Base-by-base conservation (phyloP, 2,888 invertebrate species). In the Didymodactylos carnosus region DNA sequence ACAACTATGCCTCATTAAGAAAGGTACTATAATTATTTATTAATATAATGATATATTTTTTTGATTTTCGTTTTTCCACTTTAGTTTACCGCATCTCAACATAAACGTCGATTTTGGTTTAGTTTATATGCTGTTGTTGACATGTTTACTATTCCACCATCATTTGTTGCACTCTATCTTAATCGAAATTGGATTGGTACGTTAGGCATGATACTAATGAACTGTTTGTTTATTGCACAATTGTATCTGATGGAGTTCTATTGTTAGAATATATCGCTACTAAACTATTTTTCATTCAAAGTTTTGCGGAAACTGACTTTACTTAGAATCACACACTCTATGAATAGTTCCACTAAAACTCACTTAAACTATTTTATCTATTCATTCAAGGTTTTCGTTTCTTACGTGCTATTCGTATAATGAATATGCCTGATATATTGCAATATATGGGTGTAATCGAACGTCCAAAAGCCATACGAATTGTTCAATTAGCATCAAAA, bases 31-130 rank as follows among this genome's bases (percentile, higher is more conserved):
- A n/a, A n/a, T n/a, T n/a, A n/a, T n/a, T n/a, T n/a, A n/a, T n/a
- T n/a, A n/a, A n/a, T n/a, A n/a, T n/a, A n/a, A n/a, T n/a, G n/a
- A n/a, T n/a, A n/a, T n/a, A n/a, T n/a, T n/a, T n/a, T 3, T 27
- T 19, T 76, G 78, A 69, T 19, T 73, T 53, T 74, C n/a, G n/a
- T n/a, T n/a, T n/a, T n/a, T 5, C 0, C 51, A 71, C 79, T 79
- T 70, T 89, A 99, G 97, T 98, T 99, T 91, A 97, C 99, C 89
- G 98, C 98, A 87, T 98, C 98, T 87, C 95, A 95, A 88, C 98
- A 99, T 90, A 99, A 99, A 89, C 90, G 99, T 87, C 98, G 97
- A 95, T 99, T 99, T 88, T 94, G 99, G 92, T 89, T 99, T 88
- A 98, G 99, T 88, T 91, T 98, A 89, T 99, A 97, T 88, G 95